phyloP scores from a whole-genome alignment of 2,113 vertebrate genomes.

The Vireo altiloquus region DNA sequence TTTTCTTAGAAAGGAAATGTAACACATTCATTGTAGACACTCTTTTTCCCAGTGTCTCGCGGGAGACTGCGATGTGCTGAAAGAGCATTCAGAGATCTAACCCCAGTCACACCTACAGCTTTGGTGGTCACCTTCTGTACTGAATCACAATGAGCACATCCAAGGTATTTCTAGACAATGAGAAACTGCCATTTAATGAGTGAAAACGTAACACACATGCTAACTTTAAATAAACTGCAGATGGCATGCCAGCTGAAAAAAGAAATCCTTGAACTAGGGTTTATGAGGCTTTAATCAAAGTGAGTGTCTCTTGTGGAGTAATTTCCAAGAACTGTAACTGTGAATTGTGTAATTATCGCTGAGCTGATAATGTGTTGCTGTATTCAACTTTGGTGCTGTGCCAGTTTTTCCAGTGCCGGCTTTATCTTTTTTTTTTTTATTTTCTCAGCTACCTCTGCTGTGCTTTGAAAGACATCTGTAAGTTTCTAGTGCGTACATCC shows the following conservation, averaged over 20 bases:
- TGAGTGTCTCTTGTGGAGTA: not conserved
- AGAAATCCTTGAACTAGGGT: not conserved
- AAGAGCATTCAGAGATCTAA: not conserved
- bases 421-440: not conserved
- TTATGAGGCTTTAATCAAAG: not conserved
- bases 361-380: not conserved
- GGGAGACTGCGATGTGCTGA: rapidly evolving
- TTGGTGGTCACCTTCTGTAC: not conserved
- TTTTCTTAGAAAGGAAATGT: not conserved
- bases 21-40: not conserved
- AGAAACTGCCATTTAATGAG: not conserved
- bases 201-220: not conserved
- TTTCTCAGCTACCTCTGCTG: not conserved
- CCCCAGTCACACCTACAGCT: not conserved
- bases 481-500: not conserved
- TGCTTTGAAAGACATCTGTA: not conserved
- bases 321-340: not conserved
- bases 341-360: not conserved
- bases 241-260: not conserved
- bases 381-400: not conserved
- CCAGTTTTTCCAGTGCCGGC: not conserved
- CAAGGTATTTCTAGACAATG: not conserved
- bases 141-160: not conserved
- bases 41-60: not conserved
- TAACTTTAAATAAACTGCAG: not conserved